Base-by-base conservation (phyloP, 2,113 vertebrate species). In the Dendrocopos noguchii region DNA sequence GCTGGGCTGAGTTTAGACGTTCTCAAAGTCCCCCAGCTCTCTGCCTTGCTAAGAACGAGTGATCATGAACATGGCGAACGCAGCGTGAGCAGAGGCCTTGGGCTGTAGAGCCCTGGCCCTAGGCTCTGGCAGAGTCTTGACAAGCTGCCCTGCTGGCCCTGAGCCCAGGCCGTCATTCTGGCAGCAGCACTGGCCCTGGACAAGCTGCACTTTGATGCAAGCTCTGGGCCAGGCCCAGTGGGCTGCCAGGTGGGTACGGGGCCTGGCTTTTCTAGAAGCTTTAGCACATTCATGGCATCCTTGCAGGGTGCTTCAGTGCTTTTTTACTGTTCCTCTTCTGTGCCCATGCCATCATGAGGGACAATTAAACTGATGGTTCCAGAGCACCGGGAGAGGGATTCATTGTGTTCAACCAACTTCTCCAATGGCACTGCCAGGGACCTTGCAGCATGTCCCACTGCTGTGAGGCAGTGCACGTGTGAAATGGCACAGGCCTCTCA, bases 1-100 rank as follows among this genome's bases (percentile, higher is more conserved):
- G 99, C 99, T 99, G 99, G 98, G 99, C 98, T 97, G 98, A 97
- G 98, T 97, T 98, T 98, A 97, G 97, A 95, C 97, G 97, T 98
- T 98, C 98, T 98, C 97, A 97, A 97, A 98, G 97, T 96, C 97
- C 96, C 95, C 95, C 97, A 94, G 97, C 96, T 97, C 97, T 95
- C 94, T 96, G 95, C 94, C 89, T 95, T 95, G 93, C 88, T 93
- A 97, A 98, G 97, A 96, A 96, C 59, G 83, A 95, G 88, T 73
- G 8, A 96, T 94, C 78, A 80, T 67, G 85, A 96, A 95, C 92
- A 97, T 91, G 95, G 97, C 57, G 94, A 96, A 88, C 31, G 80
- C 81, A 84, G 96, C 67, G 33, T 71, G 78, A 93, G 91, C 4
- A 13, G 80, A 95, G 96, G 94, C 95, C 95, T 91, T 50, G 74